Base-by-base conservation (phyloP, 2,113 vertebrate species). In the Gasterosteus aculeatus region DNA sequence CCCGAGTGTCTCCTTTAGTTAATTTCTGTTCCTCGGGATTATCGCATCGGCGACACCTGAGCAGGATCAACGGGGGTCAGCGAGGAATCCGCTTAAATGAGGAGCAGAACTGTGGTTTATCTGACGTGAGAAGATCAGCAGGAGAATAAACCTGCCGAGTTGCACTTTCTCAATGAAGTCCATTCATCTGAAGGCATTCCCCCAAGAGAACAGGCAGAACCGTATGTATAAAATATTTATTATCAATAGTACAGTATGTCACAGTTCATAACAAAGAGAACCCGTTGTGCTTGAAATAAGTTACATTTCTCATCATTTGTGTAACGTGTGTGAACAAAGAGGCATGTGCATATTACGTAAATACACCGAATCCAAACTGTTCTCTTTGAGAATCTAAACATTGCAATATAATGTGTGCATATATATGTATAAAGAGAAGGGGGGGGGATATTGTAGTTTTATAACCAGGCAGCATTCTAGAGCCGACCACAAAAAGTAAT, bases 201-300 rank as follows among this genome's bases (percentile, higher is more conserved):
- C 26, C 42, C 29, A 31, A 65, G 72, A 74, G 49, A 69, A 57
- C 41, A 74, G 47, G 72, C 77, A 63, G 5, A 46, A 38, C 29
- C 60, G 41, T 47, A 93, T 94, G 93, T 97, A 97, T 94, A 98
- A 99, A 98, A 98, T 97, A 96, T 94, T 98, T 98, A 99, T 98
- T 95, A 90, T 91, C 87, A 93, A 93, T 83, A 96, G 94, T 95
- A 95, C 92, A 96, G 94, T 95, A 94, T 94, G 94, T 94, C 94
- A 95, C 93, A 94, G 94, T 93, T 91, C 90, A 96, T 95, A 96
- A 98, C 95, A 97, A 97, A 94, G 94, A 93, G 92, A 92, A 85
- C 68, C 87, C 92, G 92, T 97, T 99, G 97, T 99, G 97, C 96
- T 99, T 97, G 83, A 89, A 92, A 92, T 87, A 85, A 86, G 95